Conservation (phyloP, 2,113 vertebrate species). For the Anoura caudifer region DNA sequence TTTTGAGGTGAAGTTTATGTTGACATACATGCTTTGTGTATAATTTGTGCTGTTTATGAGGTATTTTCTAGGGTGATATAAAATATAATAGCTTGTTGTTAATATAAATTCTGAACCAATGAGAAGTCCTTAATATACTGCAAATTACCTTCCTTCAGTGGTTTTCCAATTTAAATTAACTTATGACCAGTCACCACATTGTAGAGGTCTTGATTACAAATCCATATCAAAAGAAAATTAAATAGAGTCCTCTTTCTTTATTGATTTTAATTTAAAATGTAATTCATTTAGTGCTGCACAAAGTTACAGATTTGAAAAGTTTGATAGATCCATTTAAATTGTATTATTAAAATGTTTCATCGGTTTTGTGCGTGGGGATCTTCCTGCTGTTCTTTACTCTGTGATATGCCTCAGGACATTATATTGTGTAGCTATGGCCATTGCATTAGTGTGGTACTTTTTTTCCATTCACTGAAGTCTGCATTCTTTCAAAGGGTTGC, state of each 20-base stretch:
- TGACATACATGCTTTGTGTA: slow-evolving; percentile 12
- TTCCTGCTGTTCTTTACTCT: background rate
- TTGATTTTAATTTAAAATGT: slow-evolving; percentile 78
- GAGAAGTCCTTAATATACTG: slow-evolving; percentile 60
- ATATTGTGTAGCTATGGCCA: background rate
- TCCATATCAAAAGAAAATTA: slow-evolving; percentile 72
- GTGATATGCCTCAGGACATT: background rate
- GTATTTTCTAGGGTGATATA: slow-evolving; percentile 42
- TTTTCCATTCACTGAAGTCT: background rate
- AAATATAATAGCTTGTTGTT: slow-evolving; percentile 50
- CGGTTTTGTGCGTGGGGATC: background rate
- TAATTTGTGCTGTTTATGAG: slow-evolving; percentile 19
- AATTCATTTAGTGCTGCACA: slow-evolving; percentile 60
- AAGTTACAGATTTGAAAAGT: slow-evolving; percentile 63
- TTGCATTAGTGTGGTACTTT: background rate
- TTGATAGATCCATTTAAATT: slow-evolving; percentile 56
- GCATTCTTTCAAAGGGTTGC: background rate
- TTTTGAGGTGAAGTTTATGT: slow-evolving; percentile 54
- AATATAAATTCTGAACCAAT: slow-evolving; percentile 68
- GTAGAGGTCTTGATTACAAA: slow-evolving; percentile 72
- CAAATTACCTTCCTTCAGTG: slow-evolving; percentile 71
- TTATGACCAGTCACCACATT: slow-evolving; percentile 69
- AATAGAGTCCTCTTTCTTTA: slow-evolving; percentile 74
- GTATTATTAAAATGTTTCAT: background rate
- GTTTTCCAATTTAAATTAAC: slow-evolving; percentile 77